phyloP scores from a whole-genome alignment of 2,888 invertebrate species.

The Cryptocephalus primarius region DNA sequence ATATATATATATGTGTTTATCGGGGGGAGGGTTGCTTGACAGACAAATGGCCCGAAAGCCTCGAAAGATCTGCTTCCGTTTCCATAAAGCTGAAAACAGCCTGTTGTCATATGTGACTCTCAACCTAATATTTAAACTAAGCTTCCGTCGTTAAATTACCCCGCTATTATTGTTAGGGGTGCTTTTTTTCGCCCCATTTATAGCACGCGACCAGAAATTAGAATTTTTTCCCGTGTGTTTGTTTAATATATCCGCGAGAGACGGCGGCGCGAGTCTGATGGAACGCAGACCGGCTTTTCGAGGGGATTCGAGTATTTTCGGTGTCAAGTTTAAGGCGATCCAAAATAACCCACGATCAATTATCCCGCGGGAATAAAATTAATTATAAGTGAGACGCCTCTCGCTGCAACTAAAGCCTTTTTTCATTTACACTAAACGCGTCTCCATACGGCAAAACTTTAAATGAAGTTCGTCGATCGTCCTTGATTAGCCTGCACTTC shows the following conservation, averaged over 20 bases:
- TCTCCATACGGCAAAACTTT: too few species aligned
- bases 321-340: too few species aligned
- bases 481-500: too few species aligned
- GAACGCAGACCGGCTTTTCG: background rate
- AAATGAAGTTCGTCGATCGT: too few species aligned
- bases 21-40: conserved; percentile 4
- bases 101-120: conserved; percentile 34
- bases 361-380: too few species aligned
- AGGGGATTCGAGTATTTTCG: too few species aligned
- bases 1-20: background rate
- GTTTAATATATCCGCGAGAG: conserved; percentile 21
- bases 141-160: conserved; percentile 29
- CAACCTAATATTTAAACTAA: conserved; percentile 31
- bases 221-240: conserved; percentile 20
- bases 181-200: conserved; percentile 11
- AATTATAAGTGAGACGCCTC: too few species aligned
- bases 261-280: background rate
- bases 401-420: too few species aligned
- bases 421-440: too few species aligned
- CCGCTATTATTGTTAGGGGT: conserved; percentile 18
- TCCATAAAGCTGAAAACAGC: conserved; percentile 38
- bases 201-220: conserved; percentile 18
- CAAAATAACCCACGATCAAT: too few species aligned
- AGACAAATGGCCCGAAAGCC: conserved; percentile 28
- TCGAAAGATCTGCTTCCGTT: conserved; percentile 32